Base-by-base conservation (phyloP, 1,140 invertebrate genomes). In the Drosophila suzukii region DNA sequence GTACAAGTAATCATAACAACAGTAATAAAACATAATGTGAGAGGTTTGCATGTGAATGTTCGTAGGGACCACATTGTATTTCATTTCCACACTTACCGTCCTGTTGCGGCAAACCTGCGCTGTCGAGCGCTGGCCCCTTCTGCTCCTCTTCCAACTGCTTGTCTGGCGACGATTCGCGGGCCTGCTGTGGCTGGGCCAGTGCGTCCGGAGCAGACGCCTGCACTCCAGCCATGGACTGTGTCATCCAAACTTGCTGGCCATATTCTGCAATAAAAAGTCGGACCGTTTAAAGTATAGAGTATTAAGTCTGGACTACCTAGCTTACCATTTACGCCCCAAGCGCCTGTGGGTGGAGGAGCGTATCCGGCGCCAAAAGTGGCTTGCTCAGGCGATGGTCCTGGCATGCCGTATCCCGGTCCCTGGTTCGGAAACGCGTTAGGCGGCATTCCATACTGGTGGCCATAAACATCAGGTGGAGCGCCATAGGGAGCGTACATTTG, bases 11-110 rank as follows among this genome's bases (percentile, higher is more conserved):
- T 75, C 79, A 83, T 86, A 83, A 88, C 75, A 86, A 86, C 84
- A 86, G 75, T 83, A 82, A 82, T 86, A 86, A 83, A 86, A 86
- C 85, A 86, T 88, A 86, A 86, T 83, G 76, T 86, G 83, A 86
- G 77, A 89, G 85, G 84, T 89, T 89, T 89, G 80, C 67, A 86
- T 88, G 83, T 86, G 84, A 86, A 86, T 86, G 79, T 78, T 86
- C 57, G 72, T 79, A 73, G 68, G 54, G 63, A 67, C 44, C 53
- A 79, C 74, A 61, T 15, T 36, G 56, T 62, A 79, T 50, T 86
- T 83, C 84, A 88, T 86, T 83, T 83, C 63, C 76, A 79, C 83
- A 86, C 83, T 86, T 89, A 86, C 83, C 83, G 43, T 86, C 83
- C 63, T 79, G 79, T 50, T 62, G 71, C 34, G 83, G 79, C 83